Percentiles rank a stretch among this genome's conserved stretches.
phyloP scores from a whole-genome alignment of 2,113 vertebrate species.

The Alethe castanea region DNA sequence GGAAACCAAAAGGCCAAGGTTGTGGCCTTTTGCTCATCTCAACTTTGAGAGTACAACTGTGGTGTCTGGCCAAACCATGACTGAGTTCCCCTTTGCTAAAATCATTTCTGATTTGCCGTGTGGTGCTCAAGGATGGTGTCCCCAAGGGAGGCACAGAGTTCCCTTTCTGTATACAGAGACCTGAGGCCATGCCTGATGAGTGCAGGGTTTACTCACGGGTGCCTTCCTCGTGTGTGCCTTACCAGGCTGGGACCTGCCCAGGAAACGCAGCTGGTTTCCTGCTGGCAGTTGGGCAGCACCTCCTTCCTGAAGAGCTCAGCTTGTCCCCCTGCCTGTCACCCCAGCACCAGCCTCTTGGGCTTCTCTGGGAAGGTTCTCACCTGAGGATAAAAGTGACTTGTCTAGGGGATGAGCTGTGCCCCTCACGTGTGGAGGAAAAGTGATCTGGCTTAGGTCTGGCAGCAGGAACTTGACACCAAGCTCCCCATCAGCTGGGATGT shows the following conservation, averaged over 20 bases:
- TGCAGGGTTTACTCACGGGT: not conserved
- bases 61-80: not conserved
- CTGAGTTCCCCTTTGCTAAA: not conserved
- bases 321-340: not conserved
- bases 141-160: not conserved
- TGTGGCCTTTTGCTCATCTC: not conserved
- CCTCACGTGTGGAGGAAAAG: fast-evolving
- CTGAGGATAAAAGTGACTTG: fast-evolving
- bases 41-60: not conserved
- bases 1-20: not conserved
- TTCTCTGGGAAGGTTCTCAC: not conserved
- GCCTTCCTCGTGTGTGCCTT: not conserved
- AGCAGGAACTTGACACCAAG: fast-evolving
- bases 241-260: not conserved
- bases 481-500: fast-evolving
- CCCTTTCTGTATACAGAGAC: not conserved
- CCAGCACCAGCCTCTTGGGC: not conserved
- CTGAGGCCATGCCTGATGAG: fast-evolving
- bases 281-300: not conserved
- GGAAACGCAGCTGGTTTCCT: constrained; percentile 49
- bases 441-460: fast-evolving
- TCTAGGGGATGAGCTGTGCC: not conserved
- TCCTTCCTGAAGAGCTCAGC: not conserved
- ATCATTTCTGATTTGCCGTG: fast-evolving
- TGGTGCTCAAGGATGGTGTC: not conserved